Conservation (phyloP, 1,140 invertebrate genomes). For the Berghia stephanieae region DNA sequence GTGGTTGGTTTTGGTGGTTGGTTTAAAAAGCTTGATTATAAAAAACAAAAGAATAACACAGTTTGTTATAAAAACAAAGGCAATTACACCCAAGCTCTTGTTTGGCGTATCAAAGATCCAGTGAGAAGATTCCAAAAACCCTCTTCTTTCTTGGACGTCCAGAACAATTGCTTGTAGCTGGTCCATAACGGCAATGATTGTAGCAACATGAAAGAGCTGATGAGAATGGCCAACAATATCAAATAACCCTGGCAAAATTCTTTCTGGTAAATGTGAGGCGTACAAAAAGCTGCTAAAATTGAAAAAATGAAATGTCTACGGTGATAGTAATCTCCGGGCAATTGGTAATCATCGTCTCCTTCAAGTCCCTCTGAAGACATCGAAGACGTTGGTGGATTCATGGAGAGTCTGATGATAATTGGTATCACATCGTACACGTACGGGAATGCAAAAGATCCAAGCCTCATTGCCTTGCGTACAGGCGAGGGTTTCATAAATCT, state of each 20-base stretch:
- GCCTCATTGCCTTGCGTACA: slow-evolving; percentile 56
- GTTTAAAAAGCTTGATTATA: slow-evolving; percentile 31
- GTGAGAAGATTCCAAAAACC: slow-evolving; percentile 18
- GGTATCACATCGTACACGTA: slow-evolving; percentile 67
- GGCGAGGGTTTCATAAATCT: slow-evolving; percentile 61
- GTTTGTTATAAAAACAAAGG: slow-evolving; percentile 43
- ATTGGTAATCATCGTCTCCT: slow-evolving; percentile 32
- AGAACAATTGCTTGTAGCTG: slow-evolving; percentile 65
- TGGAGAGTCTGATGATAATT: slow-evolving; percentile 55
- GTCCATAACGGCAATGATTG: slow-evolving; percentile 63
- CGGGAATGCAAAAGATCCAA: slow-evolving; percentile 66
- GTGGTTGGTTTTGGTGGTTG: neutral
- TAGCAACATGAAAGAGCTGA: slow-evolving; percentile 68
- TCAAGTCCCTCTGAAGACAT: slow-evolving; percentile 44
- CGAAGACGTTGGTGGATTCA: too few relatives aligned
- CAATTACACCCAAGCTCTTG: slow-evolving; percentile 41
- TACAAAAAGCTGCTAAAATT: slow-evolving; percentile 64
- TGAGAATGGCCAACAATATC: slow-evolving; percentile 70
- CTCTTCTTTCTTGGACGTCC: slow-evolving; percentile 58
- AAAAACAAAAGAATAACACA: slow-evolving; percentile 45
- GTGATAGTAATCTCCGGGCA: slow-evolving; percentile 47
- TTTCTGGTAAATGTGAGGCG: slow-evolving; percentile 67
- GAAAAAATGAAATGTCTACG: slow-evolving; percentile 64
- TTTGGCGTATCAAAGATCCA: slow-evolving; percentile 36
- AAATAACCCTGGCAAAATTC: slow-evolving; percentile 67